Evolutionary conservation across 1,140 invertebrate species (phyloP), one percentile per base, ranked within the genome.

Genomic region (Drosophila novamexicana): DNA sequence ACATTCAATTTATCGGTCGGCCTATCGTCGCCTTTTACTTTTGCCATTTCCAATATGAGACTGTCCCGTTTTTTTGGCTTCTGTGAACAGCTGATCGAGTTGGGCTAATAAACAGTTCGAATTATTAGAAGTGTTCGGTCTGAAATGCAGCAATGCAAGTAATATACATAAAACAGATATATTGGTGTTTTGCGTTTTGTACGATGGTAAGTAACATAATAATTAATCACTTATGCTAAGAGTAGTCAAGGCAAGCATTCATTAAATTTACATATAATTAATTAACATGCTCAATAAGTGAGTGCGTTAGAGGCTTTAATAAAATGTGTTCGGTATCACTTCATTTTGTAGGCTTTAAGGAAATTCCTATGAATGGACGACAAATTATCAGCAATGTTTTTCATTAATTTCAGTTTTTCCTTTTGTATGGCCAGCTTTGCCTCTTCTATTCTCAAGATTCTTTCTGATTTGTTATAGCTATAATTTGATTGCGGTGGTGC

Each of bases 371-470:
- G 68, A 40, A 74, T 50, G 0, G 52, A 39, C 1, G 77, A 50
- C 0, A 83, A n/a, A 7, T 76, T 59, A 10, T 57, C 61, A 9
- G 59, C 39, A 22, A 83, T 42, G 10, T 8, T 58, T 29, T 78
- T 65, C 63, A 85, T 47, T 12, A 44, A 34, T 12, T 65, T 54
- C 1, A 73, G 22, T 32, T 82, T 69, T 47, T 88, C 40, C 5
- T 44, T 47, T 34, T 75, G 40, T 7, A 81, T 29, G 9, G 39
- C 49, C 2, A 81, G 18, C 7, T 50, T 81, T 9, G 72, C 57
- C 18, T 65, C 47, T 29, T 69, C 75, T 14, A 77, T 69, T 8
- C 57, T 40, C 18, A 77, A n/a, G 8, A 54, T 14, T 22, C 49
- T 32, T 1, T 50, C 50, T 6, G 50, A 29, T 5, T 34, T 34